Base-by-base conservation (phyloP, 2,797 vertebrate genomes). In the Bradypodion ventrale region DNA sequence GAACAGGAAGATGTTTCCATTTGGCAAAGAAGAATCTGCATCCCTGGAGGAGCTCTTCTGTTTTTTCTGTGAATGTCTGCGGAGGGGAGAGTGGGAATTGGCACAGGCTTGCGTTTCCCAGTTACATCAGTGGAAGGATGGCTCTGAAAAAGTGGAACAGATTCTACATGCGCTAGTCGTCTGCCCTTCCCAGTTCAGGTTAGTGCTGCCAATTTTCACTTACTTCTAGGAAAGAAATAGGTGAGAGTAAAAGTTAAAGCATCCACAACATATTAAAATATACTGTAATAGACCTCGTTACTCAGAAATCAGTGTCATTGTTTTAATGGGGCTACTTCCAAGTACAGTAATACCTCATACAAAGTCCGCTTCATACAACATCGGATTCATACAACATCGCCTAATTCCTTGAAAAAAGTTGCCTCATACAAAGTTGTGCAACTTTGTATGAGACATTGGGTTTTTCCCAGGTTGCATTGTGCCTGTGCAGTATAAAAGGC, bases 51-150 rank as follows among this genome's bases (percentile, higher is more conserved):
- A 95, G 83, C 97, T 99, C 52, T 97, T 97, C 29, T 92, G 70
- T 7, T 98, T 98, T 91, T 99, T 99, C 94, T 97, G 96, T 37
- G 95, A 95, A 85, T 98, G 97, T 84, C 90, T 99, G 46, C 95
- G 84, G 87, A 94, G 92, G 4, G 98, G 97, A 13, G 96, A 98
- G 90, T 99, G 98, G 98, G 98, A 97, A 93, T 94, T 99, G 78
- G 98, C 97, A 0, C 96, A 94, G 60, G 97, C 98, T 40, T 99
- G 98, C 42, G 94, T 98, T 40, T 96, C 95, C 35, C 98, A 98
- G 92, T 96, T 99, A 87, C 93, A 96, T 21, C 92, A 89, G 65
- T 93, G 96, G 21, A 82, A 87, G 0, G 95, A 90, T 40, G 94
- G 95, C 46, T 77, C 73, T 1, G 82, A 92, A 82, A 93, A 92